phyloP scores from a whole-genome alignment of 2,888 invertebrate genomes.

The Bombyx huttoni region DNA sequence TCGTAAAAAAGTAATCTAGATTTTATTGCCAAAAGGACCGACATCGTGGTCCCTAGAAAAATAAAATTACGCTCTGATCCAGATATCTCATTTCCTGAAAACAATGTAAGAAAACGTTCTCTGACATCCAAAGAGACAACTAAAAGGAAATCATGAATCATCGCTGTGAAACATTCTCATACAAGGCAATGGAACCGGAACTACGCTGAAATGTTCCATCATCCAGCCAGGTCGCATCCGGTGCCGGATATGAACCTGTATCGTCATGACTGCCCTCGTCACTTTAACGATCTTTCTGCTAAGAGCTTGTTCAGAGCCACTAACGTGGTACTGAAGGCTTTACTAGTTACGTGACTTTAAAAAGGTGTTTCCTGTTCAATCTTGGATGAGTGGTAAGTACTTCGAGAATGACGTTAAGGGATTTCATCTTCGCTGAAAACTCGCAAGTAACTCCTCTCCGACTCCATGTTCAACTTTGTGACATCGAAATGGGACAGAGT shows the following conservation, averaged over 20 bases:
- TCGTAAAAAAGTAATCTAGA: too few species aligned
- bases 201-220: slow-evolving; percentile 30
- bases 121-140: slow-evolving; percentile 9
- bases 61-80: background rate
- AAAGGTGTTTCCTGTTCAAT: background rate
- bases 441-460: background rate
- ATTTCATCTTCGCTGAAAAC: background rate
- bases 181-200: slow-evolving; percentile 22
- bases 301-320: background rate
- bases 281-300: slow-evolving; percentile 13
- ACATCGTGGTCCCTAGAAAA: too few species aligned
- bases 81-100: slow-evolving; percentile 5
- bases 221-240: slow-evolving; percentile 27
- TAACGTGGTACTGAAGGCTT: background rate
- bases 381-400: background rate
- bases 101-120: background rate
- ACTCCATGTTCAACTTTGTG: too few species aligned
- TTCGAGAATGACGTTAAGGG: background rate
- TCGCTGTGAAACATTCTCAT: slow-evolving; percentile 17
- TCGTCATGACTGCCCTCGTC: slow-evolving; percentile 27
- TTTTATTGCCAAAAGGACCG: too few species aligned
- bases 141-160: slow-evolving; percentile 35
- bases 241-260: slow-evolving; percentile 40
- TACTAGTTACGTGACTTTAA: background rate
- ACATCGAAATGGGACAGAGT: too few species aligned